Percentiles rank a stretch among this genome's conserved stretches.
These are phyloP conservation scores for Homarus americanus DNA, from an alignment of 1,140 invertebrate species.

Conservation along the genomic window DNA sequence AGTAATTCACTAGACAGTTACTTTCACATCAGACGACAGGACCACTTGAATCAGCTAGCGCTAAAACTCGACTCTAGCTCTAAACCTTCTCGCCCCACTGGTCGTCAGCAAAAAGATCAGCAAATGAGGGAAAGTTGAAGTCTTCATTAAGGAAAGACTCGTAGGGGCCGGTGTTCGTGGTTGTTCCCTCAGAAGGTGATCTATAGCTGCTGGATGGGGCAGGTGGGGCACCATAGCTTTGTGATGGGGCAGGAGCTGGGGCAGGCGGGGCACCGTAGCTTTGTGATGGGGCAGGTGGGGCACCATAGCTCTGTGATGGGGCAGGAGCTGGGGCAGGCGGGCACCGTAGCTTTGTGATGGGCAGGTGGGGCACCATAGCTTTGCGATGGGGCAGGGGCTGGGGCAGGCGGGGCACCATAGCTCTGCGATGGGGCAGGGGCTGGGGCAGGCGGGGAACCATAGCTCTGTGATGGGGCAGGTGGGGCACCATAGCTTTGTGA, in stretches of 20 bases:
- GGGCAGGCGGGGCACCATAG: not conserved
- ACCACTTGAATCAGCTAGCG: too few species aligned
- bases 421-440: conserved; percentile 14
- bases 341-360: too few species aligned
- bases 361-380: conserved; percentile 6
- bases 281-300: too few species aligned
- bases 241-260: not conserved
- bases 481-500: conserved; percentile 12
- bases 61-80: too few species aligned
- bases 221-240: not conserved
- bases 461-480: conserved; percentile 25
- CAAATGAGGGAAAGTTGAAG: conserved; percentile 1
- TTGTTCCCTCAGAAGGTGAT: not conserved
- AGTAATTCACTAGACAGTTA: too few species aligned
- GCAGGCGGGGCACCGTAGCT: not conserved
- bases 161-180: not conserved
- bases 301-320: conserved; percentile 12
- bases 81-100: conserved; percentile 16
- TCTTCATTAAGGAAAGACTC: not conserved
- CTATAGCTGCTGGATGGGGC: not conserved
- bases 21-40: too few species aligned
- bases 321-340: too few species aligned
- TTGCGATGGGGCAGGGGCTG: conserved; percentile 10
- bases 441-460: not conserved
- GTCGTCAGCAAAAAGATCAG: conserved; percentile 29